These are phyloP conservation scores for Sebastes melanostomus DNA, from an alignment of 2,797 vertebrate genomes.

Conservation along the genomic window DNA sequence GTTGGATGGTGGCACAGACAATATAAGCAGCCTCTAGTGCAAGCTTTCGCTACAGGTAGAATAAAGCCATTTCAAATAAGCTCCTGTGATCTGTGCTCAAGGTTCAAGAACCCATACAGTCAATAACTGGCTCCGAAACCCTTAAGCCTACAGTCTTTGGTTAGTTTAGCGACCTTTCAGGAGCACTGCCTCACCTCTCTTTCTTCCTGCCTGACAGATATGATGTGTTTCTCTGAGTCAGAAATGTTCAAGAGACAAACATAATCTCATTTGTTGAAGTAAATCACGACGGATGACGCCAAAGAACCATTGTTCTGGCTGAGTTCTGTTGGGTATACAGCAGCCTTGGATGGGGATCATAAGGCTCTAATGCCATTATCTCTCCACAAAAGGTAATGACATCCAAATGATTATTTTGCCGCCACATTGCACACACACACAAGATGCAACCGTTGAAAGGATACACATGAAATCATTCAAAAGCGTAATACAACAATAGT, in stretches of 20 bases:
- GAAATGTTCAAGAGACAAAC: constrained; percentile 26
- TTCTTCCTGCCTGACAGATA: neutral
- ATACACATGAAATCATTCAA: constrained; percentile 39
- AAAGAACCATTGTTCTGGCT: constrained; percentile 13
- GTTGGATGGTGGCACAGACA: constrained; percentile 4
- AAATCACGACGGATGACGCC: constrained; percentile 25
- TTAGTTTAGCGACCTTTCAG: constrained; percentile 23
- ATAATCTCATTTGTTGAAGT: constrained; percentile 32
- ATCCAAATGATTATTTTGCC: constrained; percentile 66
- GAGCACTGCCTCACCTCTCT: neutral
- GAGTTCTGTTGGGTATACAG: constrained; percentile 25
- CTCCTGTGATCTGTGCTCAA: constrained; percentile 33
- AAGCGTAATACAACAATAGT: constrained; percentile 44
- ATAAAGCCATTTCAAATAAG: constrained; percentile 42
- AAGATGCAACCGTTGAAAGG: constrained; percentile 21
- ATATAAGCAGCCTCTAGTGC: neutral
- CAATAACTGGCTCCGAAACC: constrained; percentile 22
- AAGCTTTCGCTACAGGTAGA: constrained; percentile 21
- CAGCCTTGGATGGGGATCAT: constrained; percentile 37
- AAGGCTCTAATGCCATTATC: constrained; percentile 53
- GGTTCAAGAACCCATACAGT: constrained; percentile 18
- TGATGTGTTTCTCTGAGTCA: neutral
- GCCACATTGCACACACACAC: constrained; percentile 56
- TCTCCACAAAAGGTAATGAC: constrained; percentile 54
- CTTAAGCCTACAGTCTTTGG: neutral